Evolutionary conservation across 2,113 vertebrate species (phyloP).

Genomic region (Scophthalmus maximus): DNA sequence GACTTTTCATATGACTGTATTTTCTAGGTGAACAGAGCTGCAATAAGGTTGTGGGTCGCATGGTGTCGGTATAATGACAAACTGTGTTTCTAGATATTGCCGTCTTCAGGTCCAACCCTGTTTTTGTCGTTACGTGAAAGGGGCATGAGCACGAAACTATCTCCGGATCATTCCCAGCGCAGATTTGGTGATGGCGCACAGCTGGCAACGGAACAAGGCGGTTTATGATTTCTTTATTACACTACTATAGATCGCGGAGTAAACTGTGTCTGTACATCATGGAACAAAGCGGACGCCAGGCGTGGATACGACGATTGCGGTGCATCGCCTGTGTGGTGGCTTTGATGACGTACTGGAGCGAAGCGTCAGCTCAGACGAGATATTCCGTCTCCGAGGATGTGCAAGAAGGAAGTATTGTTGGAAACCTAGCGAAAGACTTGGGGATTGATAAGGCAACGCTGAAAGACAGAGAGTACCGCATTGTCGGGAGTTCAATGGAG

Average conservation of each 20-base stretch:
- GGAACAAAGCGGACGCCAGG: slow-evolving; percentile 44
- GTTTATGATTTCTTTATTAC: background rate
- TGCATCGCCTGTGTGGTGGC: slow-evolving; percentile 12
- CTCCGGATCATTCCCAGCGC: background rate
- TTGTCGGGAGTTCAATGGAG: slow-evolving; percentile 61
- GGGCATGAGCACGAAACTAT: background rate
- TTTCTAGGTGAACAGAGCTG: background rate
- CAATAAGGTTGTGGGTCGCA: slow-evolving; percentile 32
- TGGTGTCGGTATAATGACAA: slow-evolving; percentile 44
- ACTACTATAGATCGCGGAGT: background rate
- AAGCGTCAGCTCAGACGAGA: slow-evolving; percentile 69
- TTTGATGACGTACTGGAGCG: slow-evolving; percentile 39
- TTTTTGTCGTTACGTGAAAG: background rate
- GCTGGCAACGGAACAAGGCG: background rate
- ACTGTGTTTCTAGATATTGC: background rate
- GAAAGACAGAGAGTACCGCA: slow-evolving; percentile 64
- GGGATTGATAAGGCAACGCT: slow-evolving; percentile 62
- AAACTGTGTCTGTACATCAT: slow-evolving; percentile 5
- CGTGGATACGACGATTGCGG: slow-evolving; percentile 28
- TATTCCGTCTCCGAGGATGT: slow-evolving; percentile 75
- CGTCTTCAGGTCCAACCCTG: slow-evolving; percentile 22
- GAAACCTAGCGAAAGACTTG: slow-evolving; percentile 74
- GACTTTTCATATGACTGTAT: background rate
- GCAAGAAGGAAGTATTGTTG: slow-evolving; percentile 67
- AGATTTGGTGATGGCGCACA: background rate